Base-by-base conservation (phyloP, 1,140 invertebrate species). In the Callitettix versicolor region DNA sequence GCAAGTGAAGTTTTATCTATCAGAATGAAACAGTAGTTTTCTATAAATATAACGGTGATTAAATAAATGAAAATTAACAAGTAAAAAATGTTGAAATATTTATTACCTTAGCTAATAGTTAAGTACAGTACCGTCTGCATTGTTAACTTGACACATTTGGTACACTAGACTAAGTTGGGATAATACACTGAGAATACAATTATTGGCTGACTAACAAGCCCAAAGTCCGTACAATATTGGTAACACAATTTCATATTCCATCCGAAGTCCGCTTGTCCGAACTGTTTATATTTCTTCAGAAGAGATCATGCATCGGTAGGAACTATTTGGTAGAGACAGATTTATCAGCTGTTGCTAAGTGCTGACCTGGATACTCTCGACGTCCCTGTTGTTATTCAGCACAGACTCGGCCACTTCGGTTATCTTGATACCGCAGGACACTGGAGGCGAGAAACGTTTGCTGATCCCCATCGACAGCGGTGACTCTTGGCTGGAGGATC, bases 381-480 rank as follows among this genome's bases (percentile, higher is more conserved):
- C 21, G 12, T 53, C 51, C n/a, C 21, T 44, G 51, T 53, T 53
- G 33, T 53, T 53, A 38, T 53, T 53, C 15, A 53, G 15, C 9
- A 38, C 9, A 11, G 42, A 44, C 12, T 53, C 51, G 4, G 22
- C 51, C 18, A 40, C 24, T 5, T 44, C 51, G 5, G 26, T 20
- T 17, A 17, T 53, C 22, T 33, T 17, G 5, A 41, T 42, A 5
- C 15, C 11, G 11, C 40, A 33, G 40, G 30, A 53, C 11, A 20
- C 34, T 6, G 48, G 48, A 51, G 48, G 36, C n/a, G 30, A 36
- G 2, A 42, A 17, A 17, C 22, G 15, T n/a, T 53, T 53, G 22
- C 21, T 42, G 33, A 53, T 22, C 5, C 42, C 51, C 18, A 53
- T n/a, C 4, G 34, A 33, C 14, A 53, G 24, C 5, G 51, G 51